These are phyloP conservation scores for Notarius lentiginosus DNA, from an alignment of 2,113 vertebrate genomes.

Conservation along the genomic window DNA sequence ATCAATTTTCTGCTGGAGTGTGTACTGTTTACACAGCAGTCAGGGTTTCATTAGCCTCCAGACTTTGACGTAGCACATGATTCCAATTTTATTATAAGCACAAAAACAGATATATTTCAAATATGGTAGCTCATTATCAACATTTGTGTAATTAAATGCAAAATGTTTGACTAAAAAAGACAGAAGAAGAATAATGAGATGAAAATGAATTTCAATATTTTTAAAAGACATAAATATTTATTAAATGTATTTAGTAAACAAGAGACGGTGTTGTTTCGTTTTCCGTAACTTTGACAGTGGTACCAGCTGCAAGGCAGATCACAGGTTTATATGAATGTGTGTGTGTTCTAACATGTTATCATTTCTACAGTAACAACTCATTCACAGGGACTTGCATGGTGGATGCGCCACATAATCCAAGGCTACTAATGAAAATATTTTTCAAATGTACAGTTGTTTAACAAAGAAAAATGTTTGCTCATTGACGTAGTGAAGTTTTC, in stretches of 20 bases:
- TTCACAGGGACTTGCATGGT: background rate
- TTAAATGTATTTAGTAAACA: background rate
- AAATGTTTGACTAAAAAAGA: conserved; percentile 19
- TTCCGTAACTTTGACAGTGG: background rate
- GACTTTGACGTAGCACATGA: conserved; percentile 28
- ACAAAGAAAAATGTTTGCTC: background rate
- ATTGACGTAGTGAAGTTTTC: background rate
- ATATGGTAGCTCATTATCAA: conserved; percentile 39
- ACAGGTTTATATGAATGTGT: background rate
- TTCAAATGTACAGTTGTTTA: background rate
- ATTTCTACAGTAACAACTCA: background rate
- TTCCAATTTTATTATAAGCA: conserved; percentile 43
- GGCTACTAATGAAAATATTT: no score
- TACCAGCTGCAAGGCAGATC: background rate
- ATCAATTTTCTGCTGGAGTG: conserved; percentile 46
- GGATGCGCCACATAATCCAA: background rate
- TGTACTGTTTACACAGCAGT: conserved; percentile 42
- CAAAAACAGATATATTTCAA: conserved; percentile 42
- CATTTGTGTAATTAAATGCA: conserved; percentile 51
- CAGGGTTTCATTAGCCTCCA: conserved; percentile 46
- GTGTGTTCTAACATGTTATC: background rate
- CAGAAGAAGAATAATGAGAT: background rate
- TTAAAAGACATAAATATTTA: background rate
- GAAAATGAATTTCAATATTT: background rate
- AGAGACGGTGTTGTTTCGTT: background rate